A percentile compares a stretch with the other conserved stretches of the same genome.
phyloP scores from a whole-genome alignment of 2,797 vertebrate genomes.

The Sebastolobus altivelis region DNA sequence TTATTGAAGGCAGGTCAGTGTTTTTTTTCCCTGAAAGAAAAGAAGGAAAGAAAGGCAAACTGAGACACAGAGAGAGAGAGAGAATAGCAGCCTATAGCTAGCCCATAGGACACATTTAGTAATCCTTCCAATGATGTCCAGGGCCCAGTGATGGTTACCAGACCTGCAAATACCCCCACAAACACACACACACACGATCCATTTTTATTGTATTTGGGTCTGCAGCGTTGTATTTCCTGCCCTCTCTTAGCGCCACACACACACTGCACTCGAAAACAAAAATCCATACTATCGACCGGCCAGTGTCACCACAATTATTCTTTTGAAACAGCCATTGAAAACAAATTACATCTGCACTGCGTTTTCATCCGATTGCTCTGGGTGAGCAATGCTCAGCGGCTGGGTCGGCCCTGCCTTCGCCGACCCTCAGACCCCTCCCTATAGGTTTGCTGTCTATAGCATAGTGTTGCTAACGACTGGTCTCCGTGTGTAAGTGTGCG shows the following conservation, averaged over 20 bases:
- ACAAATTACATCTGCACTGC: conserved; percentile 99
- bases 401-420: conserved; percentile 58
- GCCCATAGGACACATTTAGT: conserved; percentile 91
- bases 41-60: conserved; percentile 75
- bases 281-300: conserved; percentile 99
- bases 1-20: conserved; percentile 85
- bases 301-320: conserved; percentile 99
- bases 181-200: conserved; percentile 85
- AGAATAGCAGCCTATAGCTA: conserved; percentile 58
- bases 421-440: conserved; percentile 73
- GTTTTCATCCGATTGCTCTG: conserved; percentile 98
- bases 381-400: conserved; percentile 94
- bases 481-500: conserved; percentile 46
- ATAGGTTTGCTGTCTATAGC: conserved; percentile 84
- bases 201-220: conserved; percentile 98
- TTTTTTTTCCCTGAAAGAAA: conserved; percentile 80
- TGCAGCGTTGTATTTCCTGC: conserved; percentile 96
- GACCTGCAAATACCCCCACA: conserved; percentile 90
- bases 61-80: conserved; percentile 63
- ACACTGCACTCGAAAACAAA: conserved; percentile 99
- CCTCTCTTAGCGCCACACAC: conserved; percentile 97
- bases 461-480: conserved; percentile 87
- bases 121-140: conserved; percentile 95
- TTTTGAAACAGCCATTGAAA: conserved; percentile 99
- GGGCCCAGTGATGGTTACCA: conserved; percentile 91